Evolutionary conservation across 2,113 vertebrate genomes (phyloP).

Genomic region (Chitala chitala): DNA sequence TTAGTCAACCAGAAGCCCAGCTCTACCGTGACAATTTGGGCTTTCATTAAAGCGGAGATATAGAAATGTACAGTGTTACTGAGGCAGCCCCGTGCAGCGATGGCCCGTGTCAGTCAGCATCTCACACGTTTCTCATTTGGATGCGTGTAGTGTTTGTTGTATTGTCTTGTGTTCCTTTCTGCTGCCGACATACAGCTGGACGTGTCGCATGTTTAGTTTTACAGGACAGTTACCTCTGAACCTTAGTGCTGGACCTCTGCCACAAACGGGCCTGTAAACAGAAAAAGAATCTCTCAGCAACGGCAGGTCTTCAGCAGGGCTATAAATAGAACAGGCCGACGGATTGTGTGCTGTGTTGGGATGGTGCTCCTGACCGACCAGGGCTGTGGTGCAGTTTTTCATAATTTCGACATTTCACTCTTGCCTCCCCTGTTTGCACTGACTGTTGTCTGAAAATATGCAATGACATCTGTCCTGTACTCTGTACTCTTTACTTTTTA

Average conservation of each 20-base stretch:
- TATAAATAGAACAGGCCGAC: conserved; percentile 22
- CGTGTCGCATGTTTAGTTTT: not conserved
- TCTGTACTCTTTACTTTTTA: no score
- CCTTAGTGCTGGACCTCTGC: not conserved
- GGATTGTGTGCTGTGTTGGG: not conserved
- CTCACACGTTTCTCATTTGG: no score
- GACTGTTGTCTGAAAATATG: not conserved
- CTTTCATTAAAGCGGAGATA: no score
- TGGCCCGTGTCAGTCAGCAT: no score
- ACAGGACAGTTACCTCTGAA: not conserved
- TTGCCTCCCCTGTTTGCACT: not conserved
- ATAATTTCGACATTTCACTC: accelerated
- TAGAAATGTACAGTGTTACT: no score
- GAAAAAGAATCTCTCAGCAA: not conserved
- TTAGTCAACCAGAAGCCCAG: no score
- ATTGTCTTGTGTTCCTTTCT: no score
- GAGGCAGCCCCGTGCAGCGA: no score
- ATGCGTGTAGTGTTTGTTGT: no score
- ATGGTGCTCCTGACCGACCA: not conserved
- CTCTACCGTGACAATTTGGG: no score
- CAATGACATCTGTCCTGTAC: no score
- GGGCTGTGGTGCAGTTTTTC: not conserved
- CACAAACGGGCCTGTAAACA: not conserved
- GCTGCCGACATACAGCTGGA: no score
- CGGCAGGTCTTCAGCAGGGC: not conserved